A percentile compares a stretch with the other conserved stretches of the same genome.
phyloP scores from a whole-genome alignment of 2,888 invertebrate species.

The Hydrotaea cyrtoneurina region DNA sequence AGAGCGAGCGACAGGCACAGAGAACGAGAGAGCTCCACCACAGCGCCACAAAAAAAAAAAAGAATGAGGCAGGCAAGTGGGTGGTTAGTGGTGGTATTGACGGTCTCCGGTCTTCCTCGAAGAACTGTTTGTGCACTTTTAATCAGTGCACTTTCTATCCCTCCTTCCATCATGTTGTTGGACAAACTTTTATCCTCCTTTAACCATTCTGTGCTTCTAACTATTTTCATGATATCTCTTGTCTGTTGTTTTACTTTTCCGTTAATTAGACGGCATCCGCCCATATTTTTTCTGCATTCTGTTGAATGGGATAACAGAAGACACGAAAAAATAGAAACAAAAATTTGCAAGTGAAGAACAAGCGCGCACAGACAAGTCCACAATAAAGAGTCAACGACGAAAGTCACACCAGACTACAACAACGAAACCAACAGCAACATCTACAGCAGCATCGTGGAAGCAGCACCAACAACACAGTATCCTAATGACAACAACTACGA shows the following conservation, averaged over 20 bases:
- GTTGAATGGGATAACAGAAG: not conserved
- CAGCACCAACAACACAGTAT: not conserved
- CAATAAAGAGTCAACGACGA: not conserved
- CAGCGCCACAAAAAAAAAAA: too few relatives aligned
- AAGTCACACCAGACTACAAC: not conserved
- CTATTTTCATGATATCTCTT: not conserved
- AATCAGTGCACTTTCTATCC: constrained; percentile 12
- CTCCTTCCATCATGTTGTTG: not conserved
- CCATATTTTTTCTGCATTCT: constrained; percentile 14
- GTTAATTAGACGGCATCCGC: constrained; percentile 30
- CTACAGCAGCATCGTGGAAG: not conserved
- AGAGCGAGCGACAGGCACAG: not conserved
- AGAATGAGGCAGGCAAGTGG: not conserved
- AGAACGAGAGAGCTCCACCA: not conserved
- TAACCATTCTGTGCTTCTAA: not conserved
- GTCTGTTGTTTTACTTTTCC: constrained; percentile 4
- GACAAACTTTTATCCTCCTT: not conserved
- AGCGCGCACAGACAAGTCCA: too few relatives aligned
- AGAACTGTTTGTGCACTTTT: constrained; percentile 3
- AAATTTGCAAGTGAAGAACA: not conserved
- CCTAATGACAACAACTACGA: not conserved
- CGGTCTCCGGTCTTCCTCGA: not conserved
- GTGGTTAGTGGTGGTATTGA: not conserved
- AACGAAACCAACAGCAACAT: not conserved
- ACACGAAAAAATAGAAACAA: not conserved